Evolutionary conservation across 2,888 invertebrate species (phyloP).

Genomic region (Sisyra terminalis): DNA sequence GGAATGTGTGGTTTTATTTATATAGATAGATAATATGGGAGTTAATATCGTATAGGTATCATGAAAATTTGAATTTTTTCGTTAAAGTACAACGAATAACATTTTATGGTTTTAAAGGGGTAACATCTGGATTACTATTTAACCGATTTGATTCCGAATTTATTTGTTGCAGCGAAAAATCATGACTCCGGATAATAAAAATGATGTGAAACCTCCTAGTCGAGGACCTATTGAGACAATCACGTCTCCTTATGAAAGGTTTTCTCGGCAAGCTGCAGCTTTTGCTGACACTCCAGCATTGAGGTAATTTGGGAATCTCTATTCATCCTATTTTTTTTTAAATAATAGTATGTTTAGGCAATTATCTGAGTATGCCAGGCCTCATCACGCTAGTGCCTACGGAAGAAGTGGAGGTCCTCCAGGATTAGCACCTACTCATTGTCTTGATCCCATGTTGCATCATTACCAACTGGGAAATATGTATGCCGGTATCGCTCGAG

Average conservation of each 20-base stretch:
- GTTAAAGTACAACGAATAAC: too few species aligned
- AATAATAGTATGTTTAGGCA: slow-evolving; percentile 36
- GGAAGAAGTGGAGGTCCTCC: slow-evolving; percentile 2
- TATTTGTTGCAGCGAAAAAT: slow-evolving; percentile 37
- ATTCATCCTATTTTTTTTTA: background rate
- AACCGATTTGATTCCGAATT: slow-evolving; percentile 15
- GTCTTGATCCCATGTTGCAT: slow-evolving; percentile 72
- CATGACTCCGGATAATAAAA: slow-evolving; percentile 57
- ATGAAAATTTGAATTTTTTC: too few species aligned
- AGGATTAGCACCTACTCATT: slow-evolving; percentile 26
- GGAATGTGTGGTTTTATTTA: too few species aligned
- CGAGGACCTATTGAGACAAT: slow-evolving; percentile 57
- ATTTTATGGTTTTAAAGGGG: too few species aligned
- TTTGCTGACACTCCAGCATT: slow-evolving; percentile 89
- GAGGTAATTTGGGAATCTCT: slow-evolving; percentile 54
- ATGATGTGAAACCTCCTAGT: slow-evolving; percentile 66
- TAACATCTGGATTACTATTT: too few species aligned
- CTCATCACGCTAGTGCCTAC: slow-evolving; percentile 35
- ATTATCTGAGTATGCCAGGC: slow-evolving; percentile 81
- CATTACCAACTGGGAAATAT: slow-evolving; percentile 63
- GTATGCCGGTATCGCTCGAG: slow-evolving; percentile 50
- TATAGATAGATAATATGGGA: too few species aligned
- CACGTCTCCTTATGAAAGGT: slow-evolving; percentile 59
- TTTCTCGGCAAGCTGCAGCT: slow-evolving; percentile 37
- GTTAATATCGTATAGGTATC: too few species aligned